Conservation (phyloP, 2,113 vertebrate genomes). For the Calidris pugnax region DNA sequence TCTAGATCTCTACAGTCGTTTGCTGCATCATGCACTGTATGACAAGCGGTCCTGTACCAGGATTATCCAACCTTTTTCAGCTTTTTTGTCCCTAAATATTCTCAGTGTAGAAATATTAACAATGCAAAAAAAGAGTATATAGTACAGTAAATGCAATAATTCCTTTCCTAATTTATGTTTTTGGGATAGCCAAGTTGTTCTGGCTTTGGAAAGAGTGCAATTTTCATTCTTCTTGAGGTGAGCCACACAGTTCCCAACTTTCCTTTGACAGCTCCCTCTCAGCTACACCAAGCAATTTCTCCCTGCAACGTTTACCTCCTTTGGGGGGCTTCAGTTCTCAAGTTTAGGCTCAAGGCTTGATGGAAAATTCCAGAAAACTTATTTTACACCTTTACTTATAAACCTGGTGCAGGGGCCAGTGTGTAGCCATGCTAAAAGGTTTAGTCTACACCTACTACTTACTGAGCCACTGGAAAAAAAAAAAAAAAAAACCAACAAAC, state of each 20-base stretch:
- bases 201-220: neutral
- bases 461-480: neutral
- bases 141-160: neutral
- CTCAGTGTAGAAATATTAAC: neutral
- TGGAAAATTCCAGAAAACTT: neutral
- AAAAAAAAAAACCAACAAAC: rapidly evolving
- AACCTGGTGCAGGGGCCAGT: neutral
- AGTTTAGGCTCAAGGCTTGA: neutral
- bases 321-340: neutral
- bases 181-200: neutral
- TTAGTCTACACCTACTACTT: neutral
- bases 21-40: neutral
- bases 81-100: neutral
- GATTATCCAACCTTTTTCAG: neutral
- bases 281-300: neutral
- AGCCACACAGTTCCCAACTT: neutral
- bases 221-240: neutral
- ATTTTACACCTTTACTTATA: neutral
- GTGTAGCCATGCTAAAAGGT: neutral
- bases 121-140: neutral
- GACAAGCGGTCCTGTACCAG: neutral
- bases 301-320: no score
- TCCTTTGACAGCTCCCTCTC: neutral
- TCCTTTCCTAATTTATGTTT: neutral
- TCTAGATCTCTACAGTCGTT: neutral